A percentile compares a stretch with the other conserved stretches of the same genome.
Conservation (phyloP, 35 echinoderm and acorn worm genomes). For the Lytechinus pictus region DNA sequence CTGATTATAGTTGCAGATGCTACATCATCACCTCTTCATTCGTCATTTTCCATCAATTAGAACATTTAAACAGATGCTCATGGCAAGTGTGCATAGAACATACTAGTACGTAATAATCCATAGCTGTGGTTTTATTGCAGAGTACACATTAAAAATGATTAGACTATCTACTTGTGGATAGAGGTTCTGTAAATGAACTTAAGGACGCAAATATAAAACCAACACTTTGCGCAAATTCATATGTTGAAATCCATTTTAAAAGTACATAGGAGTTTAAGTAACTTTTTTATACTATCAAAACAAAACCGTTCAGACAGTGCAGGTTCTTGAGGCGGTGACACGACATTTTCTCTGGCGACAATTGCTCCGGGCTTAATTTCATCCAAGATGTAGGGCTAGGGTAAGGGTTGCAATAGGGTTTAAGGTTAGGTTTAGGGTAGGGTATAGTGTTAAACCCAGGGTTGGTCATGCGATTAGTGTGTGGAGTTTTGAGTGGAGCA, state of each 20-base stretch:
- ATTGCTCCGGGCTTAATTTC: too few relatives aligned
- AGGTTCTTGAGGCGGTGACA: neutral
- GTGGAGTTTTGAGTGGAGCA: too few relatives aligned
- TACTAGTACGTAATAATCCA: neutral
- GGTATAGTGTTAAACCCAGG: too few relatives aligned
- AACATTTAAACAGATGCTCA: slow-evolving; percentile 20
- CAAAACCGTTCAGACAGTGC: neutral
- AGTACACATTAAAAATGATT: neutral
- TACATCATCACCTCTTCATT: neutral
- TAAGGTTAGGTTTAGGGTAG: too few relatives aligned
- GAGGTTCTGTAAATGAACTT: neutral
- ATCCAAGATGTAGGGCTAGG: too few relatives aligned
- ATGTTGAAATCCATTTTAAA: neutral
- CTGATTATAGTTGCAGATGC: neutral
- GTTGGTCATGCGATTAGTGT: too few relatives aligned
- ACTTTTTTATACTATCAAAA: neutral
- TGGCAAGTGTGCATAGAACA: neutral
- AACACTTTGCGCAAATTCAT: neutral
- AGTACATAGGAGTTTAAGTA: neutral
- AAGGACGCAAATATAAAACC: neutral
- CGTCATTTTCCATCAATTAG: neutral
- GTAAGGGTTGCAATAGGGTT: too few relatives aligned
- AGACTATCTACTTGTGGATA: neutral
- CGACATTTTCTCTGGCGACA: too few relatives aligned
- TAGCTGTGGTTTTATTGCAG: neutral